These are phyloP conservation scores for Diadegma fenestrale DNA, from an alignment of 2,888 invertebrate species.

Conservation along the genomic window DNA sequence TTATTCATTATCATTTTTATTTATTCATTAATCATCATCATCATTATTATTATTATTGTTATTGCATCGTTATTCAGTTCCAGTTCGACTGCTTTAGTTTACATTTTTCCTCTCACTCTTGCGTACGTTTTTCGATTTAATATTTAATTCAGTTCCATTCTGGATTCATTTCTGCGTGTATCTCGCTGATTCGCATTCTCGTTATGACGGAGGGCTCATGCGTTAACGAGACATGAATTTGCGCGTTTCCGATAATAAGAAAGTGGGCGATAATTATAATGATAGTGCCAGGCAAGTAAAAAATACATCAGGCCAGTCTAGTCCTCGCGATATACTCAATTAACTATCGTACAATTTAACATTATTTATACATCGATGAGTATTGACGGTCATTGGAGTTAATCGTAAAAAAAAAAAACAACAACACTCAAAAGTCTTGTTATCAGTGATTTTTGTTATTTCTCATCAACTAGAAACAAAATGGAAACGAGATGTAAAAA, in stretches of 20 bases:
- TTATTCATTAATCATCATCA: slow-evolving; percentile 43
- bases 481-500: slow-evolving; percentile 12
- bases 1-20: slow-evolving; percentile 29
- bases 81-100: slow-evolving; percentile 55
- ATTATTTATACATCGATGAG: slow-evolving; percentile 42
- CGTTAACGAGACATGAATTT: slow-evolving; percentile 33
- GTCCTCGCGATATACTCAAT: slow-evolving; percentile 54
- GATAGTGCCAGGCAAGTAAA: slow-evolving; percentile 54
- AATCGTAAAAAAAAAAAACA: slow-evolving; percentile 26
- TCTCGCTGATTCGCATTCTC: slow-evolving; percentile 30
- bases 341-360: slow-evolving; percentile 26
- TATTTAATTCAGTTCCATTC: slow-evolving; percentile 5
- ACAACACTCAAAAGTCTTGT: background rate
- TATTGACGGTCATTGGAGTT: slow-evolving; percentile 41
- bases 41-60: slow-evolving; percentile 64
- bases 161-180: slow-evolving; percentile 13
- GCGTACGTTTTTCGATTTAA: slow-evolving; percentile 4
- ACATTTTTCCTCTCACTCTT: slow-evolving; percentile 44
- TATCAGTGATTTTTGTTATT: background rate
- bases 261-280: slow-evolving; percentile 13
- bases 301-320: slow-evolving; percentile 67
- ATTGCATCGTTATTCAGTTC: slow-evolving; percentile 70
- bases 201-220: slow-evolving; percentile 41
- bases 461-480: background rate
- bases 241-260: slow-evolving; percentile 28